Evolutionary conservation across 2,888 invertebrate genomes (phyloP).

Genomic region (Fragum fragum): DNA sequence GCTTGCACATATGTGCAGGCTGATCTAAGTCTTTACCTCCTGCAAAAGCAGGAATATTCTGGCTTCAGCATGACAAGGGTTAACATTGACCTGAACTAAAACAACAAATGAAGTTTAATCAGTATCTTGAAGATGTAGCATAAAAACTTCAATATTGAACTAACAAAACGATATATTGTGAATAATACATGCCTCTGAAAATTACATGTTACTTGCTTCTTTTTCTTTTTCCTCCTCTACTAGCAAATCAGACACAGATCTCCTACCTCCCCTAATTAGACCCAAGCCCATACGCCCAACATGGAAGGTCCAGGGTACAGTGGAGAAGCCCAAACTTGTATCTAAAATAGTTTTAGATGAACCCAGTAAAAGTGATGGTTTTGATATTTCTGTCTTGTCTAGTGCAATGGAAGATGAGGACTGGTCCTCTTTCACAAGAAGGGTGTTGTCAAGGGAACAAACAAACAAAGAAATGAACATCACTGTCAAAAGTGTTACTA

Average conservation of each 20-base stretch:
- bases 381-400: slow-evolving; percentile 16
- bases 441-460: slow-evolving; percentile 18
- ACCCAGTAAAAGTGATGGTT: slow-evolving; percentile 13
- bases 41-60: too few species aligned
- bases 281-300: slow-evolving; percentile 64
- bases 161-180: too few species aligned
- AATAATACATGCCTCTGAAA: too few species aligned
- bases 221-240: slow-evolving; percentile 29
- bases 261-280: slow-evolving; percentile 55
- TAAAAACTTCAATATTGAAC: too few species aligned
- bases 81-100: too few species aligned
- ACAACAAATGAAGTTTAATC: too few species aligned
- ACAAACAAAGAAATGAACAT: slow-evolving; percentile 10
- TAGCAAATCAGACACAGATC: slow-evolving; percentile 64
- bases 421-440: slow-evolving; percentile 7
- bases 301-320: slow-evolving; percentile 52
- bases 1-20: too few species aligned
- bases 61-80: too few species aligned
- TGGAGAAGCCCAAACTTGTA: slow-evolving; percentile 12
- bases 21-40: too few species aligned
- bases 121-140: too few species aligned
- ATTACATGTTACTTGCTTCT: not conserved
- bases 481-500: slow-evolving; percentile 12
- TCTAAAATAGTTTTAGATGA: not conserved
- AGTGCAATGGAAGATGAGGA: slow-evolving; percentile 16